Base-by-base conservation (phyloP, 2,888 invertebrate genomes). In the Lamproptera curius region DNA sequence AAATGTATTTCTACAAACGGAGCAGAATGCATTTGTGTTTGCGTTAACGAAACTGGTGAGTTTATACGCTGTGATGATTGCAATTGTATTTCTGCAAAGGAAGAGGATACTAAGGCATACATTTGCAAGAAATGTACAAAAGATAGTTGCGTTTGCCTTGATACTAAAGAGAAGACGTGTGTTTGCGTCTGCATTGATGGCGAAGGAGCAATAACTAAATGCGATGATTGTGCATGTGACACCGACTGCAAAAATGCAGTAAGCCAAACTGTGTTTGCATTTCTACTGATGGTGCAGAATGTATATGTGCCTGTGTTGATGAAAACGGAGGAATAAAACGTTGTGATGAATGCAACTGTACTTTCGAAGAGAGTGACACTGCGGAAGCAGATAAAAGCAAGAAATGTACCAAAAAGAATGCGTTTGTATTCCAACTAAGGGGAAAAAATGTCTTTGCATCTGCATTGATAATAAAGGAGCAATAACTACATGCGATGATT, bases 131-230 rank as follows among this genome's bases (percentile, higher is more conserved):
- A 59, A 16, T 68, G 72, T 37, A 55, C 54, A 23, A 62, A 61
- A 9, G 26, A 54, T 2, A 60, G 59, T 16, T 77, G 78, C 50
- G 50, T 65, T 45, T 78, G 74, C 50, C 60, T 73, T 10, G 44
- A 46, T 0, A 68, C 70, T 10, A 6, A 31, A 1, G 31, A 13
- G 1, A 31, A 31, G 6, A 13, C n/a, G 13, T 42, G 20, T 26
- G 46, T 70, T 16, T 70, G 71, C 20, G 28, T 65, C 1, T 57
- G 62, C 15, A 17, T 55, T 3, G 63, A 65, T 43, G 54, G 56
- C 13, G 52, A 53, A 2, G 64, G 62, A 0, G 56, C 58, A 1
- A 56, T 66, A 9, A 47, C 52, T 0, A 40, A 51, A 9, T 70
- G 70, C 35, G 51, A 59, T 13, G 61, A 65, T 23, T 67, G 67